Conservation (phyloP, 2,113 vertebrate species). For the Rhinoptilus africanus region DNA sequence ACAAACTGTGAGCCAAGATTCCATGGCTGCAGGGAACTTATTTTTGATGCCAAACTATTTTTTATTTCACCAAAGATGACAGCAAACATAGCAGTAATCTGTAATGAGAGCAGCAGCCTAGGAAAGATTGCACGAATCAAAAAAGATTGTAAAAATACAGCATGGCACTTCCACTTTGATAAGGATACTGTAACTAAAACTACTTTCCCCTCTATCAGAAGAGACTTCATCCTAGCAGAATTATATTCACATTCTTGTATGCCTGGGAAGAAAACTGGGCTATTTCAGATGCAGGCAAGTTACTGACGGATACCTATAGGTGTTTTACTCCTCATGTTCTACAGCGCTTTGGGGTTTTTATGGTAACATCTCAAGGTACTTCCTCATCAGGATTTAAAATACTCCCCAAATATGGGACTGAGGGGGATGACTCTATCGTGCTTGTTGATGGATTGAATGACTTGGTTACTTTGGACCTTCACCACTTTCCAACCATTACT, state of each 20-base stretch:
- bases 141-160: background rate
- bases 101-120: background rate
- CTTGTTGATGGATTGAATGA: background rate
- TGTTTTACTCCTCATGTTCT: background rate
- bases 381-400: background rate
- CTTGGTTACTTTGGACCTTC: background rate
- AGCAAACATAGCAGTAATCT: background rate
- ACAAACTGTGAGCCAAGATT: background rate
- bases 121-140: background rate
- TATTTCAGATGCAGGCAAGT: background rate
- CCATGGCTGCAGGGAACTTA: background rate
- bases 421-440: rapidly evolving
- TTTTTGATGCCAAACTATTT: conserved; percentile 26
- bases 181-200: background rate
- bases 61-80: background rate
- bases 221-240: background rate
- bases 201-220: background rate
- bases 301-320: background rate
- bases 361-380: background rate
- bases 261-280: background rate
- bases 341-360: background rate
- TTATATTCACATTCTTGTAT: background rate
- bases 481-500: background rate
- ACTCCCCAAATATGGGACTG: background rate
- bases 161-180: background rate